Conservation (phyloP, 2,797 vertebrate species). For the Eulemur rubriventer region DNA sequence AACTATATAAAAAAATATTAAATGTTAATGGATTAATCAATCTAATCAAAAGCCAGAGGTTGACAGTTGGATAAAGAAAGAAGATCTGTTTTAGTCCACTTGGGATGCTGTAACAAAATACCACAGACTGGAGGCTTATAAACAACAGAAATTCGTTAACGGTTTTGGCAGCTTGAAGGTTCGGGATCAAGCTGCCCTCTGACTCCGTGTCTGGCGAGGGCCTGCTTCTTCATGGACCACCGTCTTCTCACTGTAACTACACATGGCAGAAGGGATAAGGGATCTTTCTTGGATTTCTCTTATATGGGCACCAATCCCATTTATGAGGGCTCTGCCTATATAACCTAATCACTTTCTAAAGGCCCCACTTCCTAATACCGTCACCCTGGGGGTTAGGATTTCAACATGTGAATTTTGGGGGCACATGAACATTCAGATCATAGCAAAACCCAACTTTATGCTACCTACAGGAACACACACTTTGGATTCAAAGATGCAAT, state of each 20-base stretch:
- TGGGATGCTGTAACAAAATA: background rate
- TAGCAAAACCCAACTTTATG: background rate
- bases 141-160: background rate
- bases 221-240: background rate
- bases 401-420: background rate
- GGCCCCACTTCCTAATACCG: background rate
- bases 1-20: background rate
- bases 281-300: background rate
- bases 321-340: background rate
- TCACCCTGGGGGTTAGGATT: background rate
- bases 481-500: background rate
- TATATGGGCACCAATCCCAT: background rate
- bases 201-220: background rate
- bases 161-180: background rate
- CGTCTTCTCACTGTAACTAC: background rate
- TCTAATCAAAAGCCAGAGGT: background rate
- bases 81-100: background rate
- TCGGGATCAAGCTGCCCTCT: background rate
- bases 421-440: background rate
- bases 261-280: background rate
- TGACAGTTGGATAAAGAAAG: background rate
- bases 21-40: background rate
- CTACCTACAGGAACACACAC: background rate
- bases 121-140: background rate
- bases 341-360: background rate